Conservation (phyloP, 2,888 invertebrate genomes). For the Acanthosepion esculentum region DNA sequence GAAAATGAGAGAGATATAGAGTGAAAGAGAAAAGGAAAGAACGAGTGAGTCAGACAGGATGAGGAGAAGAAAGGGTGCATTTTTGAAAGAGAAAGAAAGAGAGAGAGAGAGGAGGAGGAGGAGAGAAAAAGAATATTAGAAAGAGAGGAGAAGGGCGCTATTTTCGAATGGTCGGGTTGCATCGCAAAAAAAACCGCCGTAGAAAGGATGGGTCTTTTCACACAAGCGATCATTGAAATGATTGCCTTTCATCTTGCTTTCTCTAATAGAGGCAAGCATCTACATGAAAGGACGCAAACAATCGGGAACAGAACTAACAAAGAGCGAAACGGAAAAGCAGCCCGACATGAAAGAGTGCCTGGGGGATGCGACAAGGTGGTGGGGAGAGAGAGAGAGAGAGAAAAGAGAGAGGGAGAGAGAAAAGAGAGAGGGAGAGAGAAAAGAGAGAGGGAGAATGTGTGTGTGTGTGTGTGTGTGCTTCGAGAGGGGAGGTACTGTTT, state of each 20-base stretch:
- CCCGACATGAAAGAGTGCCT: not conserved
- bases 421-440: not conserved
- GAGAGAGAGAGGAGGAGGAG: no score
- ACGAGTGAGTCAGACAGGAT: not conserved
- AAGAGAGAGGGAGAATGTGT: not conserved
- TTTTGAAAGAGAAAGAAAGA: not conserved
- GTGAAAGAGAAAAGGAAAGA: not conserved
- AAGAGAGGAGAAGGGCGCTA: not conserved
- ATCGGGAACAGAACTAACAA: not conserved
- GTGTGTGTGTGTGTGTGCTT: rapidly evolving
- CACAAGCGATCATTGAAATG: not conserved
- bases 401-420: not conserved
- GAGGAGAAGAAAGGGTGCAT: not conserved
- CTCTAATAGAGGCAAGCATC: constrained; percentile 13
- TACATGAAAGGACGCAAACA: not conserved
- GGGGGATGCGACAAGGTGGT: not conserved
- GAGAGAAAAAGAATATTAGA: not conserved
- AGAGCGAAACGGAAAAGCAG: constrained; percentile 8
- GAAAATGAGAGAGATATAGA: not conserved
- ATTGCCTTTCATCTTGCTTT: not conserved
- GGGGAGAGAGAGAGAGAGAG: not conserved
- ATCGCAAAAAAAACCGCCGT: not conserved
- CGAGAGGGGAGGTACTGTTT: not conserved
- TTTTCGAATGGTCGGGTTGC: not conserved
- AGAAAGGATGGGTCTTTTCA: not conserved